phyloP scores from a whole-genome alignment of 2,797 vertebrate species.

The Morelia viridis region DNA sequence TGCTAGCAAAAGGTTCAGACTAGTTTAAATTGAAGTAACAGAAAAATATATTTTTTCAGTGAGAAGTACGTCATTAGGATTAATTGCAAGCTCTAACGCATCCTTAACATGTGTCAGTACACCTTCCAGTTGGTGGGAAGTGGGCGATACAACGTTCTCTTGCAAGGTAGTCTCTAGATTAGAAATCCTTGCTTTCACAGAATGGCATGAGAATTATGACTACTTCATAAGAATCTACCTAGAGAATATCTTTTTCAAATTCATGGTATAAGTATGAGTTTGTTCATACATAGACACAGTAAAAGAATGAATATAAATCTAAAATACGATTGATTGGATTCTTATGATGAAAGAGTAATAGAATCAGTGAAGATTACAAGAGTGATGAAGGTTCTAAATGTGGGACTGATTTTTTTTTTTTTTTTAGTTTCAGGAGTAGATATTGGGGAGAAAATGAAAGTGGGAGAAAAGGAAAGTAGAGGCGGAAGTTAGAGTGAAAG shows the following conservation, averaged over 20 bases:
- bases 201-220: neutral
- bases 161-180: neutral
- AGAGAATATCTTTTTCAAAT: neutral
- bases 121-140: neutral
- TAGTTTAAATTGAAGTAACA: neutral
- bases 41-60: neutral
- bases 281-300: neutral
- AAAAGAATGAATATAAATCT: neutral
- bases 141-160: neutral
- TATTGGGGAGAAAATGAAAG: neutral
- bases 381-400: neutral
- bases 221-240: neutral
- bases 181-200: neutral
- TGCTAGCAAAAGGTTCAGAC: conserved; percentile 29
- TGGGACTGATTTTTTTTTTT: too few relatives aligned
- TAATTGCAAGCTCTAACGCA: neutral
- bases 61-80: neutral
- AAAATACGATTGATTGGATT: neutral
- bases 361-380: neutral
- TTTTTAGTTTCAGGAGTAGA: neutral
- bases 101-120: neutral
- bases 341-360: neutral
- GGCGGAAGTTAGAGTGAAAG: neutral
- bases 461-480: neutral
- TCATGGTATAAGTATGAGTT: neutral